Evolutionary conservation across 2,888 invertebrate genomes (phyloP).

Genomic region (Crocallis elinguaria): DNA sequence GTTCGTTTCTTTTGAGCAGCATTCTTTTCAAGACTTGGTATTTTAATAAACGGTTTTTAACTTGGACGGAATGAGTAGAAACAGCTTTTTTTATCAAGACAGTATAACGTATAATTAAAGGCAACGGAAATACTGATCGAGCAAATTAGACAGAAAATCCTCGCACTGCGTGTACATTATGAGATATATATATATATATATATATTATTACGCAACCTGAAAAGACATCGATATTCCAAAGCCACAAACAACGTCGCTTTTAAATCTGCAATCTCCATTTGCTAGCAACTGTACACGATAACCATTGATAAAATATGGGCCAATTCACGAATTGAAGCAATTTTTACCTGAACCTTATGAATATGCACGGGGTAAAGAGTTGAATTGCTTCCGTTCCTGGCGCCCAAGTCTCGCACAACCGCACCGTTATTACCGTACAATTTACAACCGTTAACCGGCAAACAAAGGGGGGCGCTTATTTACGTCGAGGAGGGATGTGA

Average conservation of each 20-base stretch:
- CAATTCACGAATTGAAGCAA: slow-evolving; percentile 45
- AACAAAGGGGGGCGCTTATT: slow-evolving; percentile 66
- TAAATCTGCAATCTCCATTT: slow-evolving; percentile 20
- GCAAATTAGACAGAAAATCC: no score
- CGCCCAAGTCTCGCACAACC: slow-evolving; percentile 44
- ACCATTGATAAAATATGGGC: slow-evolving; percentile 37
- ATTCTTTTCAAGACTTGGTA: slow-evolving; percentile 19
- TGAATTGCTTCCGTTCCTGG: slow-evolving; percentile 57
- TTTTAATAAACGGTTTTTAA: slow-evolving; percentile 8
- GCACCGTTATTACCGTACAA: slow-evolving; percentile 66
- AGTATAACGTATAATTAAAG: background rate
- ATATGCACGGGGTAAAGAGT: slow-evolving; percentile 60
- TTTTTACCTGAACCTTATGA: slow-evolving; percentile 54
- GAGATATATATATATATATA: no score
- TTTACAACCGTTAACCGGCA: slow-evolving; percentile 67
- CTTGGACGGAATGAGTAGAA: background rate
- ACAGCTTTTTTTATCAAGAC: background rate
- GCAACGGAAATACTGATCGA: no score
- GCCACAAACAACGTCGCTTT: background rate
- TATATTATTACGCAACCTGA: background rate
- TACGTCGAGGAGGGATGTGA: slow-evolving; percentile 51
- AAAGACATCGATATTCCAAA: background rate
- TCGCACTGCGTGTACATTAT: no score
- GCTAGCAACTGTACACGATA: slow-evolving; percentile 29
- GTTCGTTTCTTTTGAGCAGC: slow-evolving; percentile 15